Percentiles rank a stretch among this genome's conserved stretches.
phyloP scores from a whole-genome alignment of 1,140 invertebrate species.

The Metaphire vulgaris region DNA sequence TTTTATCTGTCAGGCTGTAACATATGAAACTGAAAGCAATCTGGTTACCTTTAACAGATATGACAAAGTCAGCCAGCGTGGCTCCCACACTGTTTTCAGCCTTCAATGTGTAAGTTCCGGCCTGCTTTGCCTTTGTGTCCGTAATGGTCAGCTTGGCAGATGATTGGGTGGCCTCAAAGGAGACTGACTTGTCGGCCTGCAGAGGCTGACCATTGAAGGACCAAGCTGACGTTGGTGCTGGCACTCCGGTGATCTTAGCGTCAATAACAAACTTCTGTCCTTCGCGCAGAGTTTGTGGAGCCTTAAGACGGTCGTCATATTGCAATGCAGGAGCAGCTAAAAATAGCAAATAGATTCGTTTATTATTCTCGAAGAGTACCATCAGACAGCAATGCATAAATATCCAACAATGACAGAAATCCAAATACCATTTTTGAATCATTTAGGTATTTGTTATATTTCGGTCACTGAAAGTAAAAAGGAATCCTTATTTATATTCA shows the following conservation, averaged over 20 bases:
- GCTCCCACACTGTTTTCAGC: slow-evolving; percentile 28
- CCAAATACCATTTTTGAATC: too few relatives aligned
- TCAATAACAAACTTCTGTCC: slow-evolving; percentile 11
- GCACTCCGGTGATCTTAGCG: neutral
- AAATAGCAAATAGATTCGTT: too few relatives aligned
- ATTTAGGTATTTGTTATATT: too few relatives aligned
- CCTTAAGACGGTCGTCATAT: slow-evolving; percentile 21
- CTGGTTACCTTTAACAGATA: neutral
- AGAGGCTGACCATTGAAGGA: neutral
- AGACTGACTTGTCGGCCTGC: neutral
- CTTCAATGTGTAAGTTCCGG: neutral
- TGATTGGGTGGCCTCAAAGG: slow-evolving; percentile 2
- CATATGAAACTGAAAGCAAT: neutral
- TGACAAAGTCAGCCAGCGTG: slow-evolving; percentile 24
- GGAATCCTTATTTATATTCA: too few relatives aligned
- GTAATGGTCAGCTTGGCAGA: neutral
- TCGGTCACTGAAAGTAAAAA: too few relatives aligned
- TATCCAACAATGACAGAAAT: too few relatives aligned
- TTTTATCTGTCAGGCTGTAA: too few relatives aligned
- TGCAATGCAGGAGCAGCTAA: slow-evolving; percentile 24
- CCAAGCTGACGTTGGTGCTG: neutral
- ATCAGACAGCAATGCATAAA: too few relatives aligned
- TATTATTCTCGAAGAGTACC: too few relatives aligned
- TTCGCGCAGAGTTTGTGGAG: slow-evolving; percentile 3
- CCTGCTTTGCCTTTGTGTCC: neutral